These are phyloP conservation scores for Agonum fuliginosum DNA, from an alignment of 2,888 invertebrate genomes.

Conservation along the genomic window DNA sequence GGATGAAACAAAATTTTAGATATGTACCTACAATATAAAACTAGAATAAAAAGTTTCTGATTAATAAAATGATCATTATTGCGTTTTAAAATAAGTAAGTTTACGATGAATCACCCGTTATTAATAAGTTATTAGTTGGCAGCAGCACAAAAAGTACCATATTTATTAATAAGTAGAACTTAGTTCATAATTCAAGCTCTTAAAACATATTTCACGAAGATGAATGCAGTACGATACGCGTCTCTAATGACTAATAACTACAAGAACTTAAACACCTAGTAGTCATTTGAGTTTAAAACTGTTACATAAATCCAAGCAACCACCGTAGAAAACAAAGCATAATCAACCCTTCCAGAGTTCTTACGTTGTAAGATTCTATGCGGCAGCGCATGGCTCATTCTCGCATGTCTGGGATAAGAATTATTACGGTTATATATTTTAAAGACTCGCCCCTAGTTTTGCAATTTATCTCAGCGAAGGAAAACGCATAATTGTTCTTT, in stretches of 20 bases:
- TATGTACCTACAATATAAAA: too few relatives aligned
- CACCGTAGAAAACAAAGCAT: background rate
- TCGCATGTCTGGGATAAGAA: conserved; percentile 55
- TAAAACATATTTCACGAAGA: too few relatives aligned
- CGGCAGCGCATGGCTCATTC: conserved; percentile 25
- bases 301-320: background rate
- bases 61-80: too few relatives aligned
- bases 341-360: conserved; percentile 17
- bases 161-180: too few relatives aligned
- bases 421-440: conserved; percentile 58
- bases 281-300: conserved; percentile 7
- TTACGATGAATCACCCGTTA: too few relatives aligned
- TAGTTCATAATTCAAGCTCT: background rate
- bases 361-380: background rate
- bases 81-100: too few relatives aligned
- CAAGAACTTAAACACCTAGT: conserved; percentile 11
- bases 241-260: conserved; percentile 30
- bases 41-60: too few relatives aligned
- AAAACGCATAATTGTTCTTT: conserved; percentile 56
- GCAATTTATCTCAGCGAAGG: conserved; percentile 53
- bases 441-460: conserved; percentile 45
- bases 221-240: background rate
- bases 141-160: too few relatives aligned
- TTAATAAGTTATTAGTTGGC: too few relatives aligned
- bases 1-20: too few relatives aligned